Evolutionary conservation across 2,888 invertebrate species (phyloP).

Genomic region (Mythimna albipuncta): DNA sequence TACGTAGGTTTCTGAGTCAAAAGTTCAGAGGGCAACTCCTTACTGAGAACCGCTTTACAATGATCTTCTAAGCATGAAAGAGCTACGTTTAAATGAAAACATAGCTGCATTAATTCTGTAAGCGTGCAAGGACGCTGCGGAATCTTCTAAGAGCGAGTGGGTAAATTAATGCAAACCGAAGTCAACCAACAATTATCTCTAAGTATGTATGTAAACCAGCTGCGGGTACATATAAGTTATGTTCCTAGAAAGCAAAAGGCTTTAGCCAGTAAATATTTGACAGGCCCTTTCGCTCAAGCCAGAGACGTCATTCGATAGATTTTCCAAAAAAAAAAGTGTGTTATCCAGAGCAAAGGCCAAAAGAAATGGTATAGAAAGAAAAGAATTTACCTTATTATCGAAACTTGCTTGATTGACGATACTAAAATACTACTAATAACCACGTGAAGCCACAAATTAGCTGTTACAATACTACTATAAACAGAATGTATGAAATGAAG

Average conservation of each 20-base stretch:
- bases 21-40: conserved; percentile 16
- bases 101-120: background rate
- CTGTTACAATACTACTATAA: background rate
- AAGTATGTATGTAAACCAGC: no score
- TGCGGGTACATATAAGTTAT: no score
- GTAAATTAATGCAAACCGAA: no score
- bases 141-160: background rate
- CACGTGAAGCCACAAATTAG: conserved; percentile 11
- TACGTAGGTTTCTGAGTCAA: conserved; percentile 14
- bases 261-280: no score
- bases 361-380: background rate
- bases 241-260: no score
- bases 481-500: background rate
- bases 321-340: no score
- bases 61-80: background rate
- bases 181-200: no score
- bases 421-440: background rate
- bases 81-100: background rate
- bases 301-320: no score
- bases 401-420: background rate
- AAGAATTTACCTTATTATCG: background rate
- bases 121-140: background rate
- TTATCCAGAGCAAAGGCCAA: background rate
- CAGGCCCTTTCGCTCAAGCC: no score
- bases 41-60: background rate